Evolutionary conservation across 2,888 invertebrate genomes (phyloP).

Genomic region (Drosophila melanosoma): DNA sequence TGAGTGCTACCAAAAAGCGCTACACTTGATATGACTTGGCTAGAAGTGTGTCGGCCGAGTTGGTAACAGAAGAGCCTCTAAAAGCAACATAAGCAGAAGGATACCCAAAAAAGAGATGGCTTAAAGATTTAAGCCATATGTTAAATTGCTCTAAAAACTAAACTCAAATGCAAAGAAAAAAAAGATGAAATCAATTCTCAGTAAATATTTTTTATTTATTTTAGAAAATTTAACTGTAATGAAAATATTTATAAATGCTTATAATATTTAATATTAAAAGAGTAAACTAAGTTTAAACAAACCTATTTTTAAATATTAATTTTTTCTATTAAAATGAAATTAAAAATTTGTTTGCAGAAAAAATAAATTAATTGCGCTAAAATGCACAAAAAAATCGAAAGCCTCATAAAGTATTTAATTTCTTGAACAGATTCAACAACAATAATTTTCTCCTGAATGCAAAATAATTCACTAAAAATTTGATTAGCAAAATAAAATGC

Average conservation of each 20-base stretch:
- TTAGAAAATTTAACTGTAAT: not conserved
- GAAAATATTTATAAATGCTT: not conserved
- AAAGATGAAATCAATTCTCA: no score
- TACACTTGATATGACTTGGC: slow-evolving; percentile 30
- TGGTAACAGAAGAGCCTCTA: slow-evolving; percentile 16
- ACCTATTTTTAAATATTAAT: no score
- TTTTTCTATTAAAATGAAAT: no score
- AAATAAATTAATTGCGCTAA: no score
- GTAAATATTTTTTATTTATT: not conserved
- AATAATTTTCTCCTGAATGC: not conserved
- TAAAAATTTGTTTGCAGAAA: no score
- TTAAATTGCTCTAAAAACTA: not conserved
- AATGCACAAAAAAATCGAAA: no score
- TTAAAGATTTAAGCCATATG: not conserved
- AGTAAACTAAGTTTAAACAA: no score
- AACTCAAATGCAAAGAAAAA: not conserved
- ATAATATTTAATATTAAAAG: no score
- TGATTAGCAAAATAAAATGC: not conserved
- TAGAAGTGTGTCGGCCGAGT: slow-evolving; percentile 20
- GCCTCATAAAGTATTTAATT: not conserved
- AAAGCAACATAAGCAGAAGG: not conserved
- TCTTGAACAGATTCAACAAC: no score
- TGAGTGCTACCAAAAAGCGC: slow-evolving; percentile 56
- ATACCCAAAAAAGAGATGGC: slow-evolving; percentile 1
- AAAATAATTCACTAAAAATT: not conserved